Percentiles rank a stretch among this genome's conserved stretches.
Conservation (phyloP, 2,888 invertebrate genomes). For the Andrena trimmerana region DNA sequence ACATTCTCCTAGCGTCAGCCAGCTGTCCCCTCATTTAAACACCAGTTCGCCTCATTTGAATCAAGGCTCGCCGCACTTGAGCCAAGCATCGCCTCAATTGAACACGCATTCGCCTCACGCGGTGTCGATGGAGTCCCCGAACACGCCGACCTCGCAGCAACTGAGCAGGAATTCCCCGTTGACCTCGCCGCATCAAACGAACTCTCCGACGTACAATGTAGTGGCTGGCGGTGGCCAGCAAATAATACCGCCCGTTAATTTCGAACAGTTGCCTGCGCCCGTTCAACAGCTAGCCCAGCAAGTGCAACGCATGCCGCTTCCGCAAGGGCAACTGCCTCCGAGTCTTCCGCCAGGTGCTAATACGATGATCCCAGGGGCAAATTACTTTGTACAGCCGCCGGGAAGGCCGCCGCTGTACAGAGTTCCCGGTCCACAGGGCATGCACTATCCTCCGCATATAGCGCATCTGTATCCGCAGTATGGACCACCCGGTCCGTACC, state of each 20-base stretch:
- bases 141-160: slow-evolving; percentile 69
- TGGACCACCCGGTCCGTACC: slow-evolving; percentile 70
- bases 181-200: slow-evolving; percentile 79
- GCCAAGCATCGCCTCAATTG: slow-evolving; percentile 71
- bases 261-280: slow-evolving; percentile 83
- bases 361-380: slow-evolving; percentile 80
- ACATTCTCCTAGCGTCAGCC: slow-evolving; percentile 74
- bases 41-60: slow-evolving; percentile 75
- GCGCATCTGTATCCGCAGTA: slow-evolving; percentile 80
- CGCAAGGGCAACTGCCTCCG: slow-evolving; percentile 79
- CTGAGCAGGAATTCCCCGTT: slow-evolving; percentile 74
- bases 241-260: slow-evolving; percentile 80
- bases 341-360: slow-evolving; percentile 81
- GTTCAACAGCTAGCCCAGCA: slow-evolving; percentile 84
- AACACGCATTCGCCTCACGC: slow-evolving; percentile 75
- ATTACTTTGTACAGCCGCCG: slow-evolving; percentile 84
- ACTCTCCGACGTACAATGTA: slow-evolving; percentile 77
- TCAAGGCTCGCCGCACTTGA: slow-evolving; percentile 76
- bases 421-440: slow-evolving; percentile 78
- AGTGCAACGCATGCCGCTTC: slow-evolving; percentile 83
- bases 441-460: slow-evolving; percentile 81
- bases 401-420: slow-evolving; percentile 84
- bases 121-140: slow-evolving; percentile 74
- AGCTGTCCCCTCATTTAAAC: slow-evolving; percentile 76
- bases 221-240: slow-evolving; percentile 63